Evolutionary conservation across 2,113 vertebrate species (phyloP).

Genomic region (Prunella himalayana): DNA sequence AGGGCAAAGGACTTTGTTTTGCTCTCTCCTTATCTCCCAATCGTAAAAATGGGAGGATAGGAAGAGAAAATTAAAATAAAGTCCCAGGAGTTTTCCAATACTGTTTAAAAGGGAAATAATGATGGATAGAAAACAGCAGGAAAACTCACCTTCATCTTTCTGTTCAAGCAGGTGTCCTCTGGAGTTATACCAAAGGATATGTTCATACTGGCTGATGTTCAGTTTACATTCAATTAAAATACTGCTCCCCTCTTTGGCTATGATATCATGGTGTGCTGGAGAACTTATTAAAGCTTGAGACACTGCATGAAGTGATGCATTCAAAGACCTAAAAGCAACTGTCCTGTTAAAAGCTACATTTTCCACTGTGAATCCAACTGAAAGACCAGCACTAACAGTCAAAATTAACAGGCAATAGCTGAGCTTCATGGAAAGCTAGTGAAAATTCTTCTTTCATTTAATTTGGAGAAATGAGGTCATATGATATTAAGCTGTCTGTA

Average conservation of each 20-base stretch:
- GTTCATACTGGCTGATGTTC: constrained; percentile 62
- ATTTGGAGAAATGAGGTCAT: constrained; percentile 63
- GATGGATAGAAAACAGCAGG: not conserved
- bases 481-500: constrained; percentile 38
- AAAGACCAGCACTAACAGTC: constrained; percentile 39
- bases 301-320: constrained; percentile 45
- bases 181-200: constrained; percentile 87
- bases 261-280: constrained; percentile 66
- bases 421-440: constrained; percentile 72
- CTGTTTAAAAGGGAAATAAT: not conserved
- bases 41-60: not conserved
- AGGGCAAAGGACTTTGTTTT: not conserved
- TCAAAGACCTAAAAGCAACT: constrained; percentile 19
- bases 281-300: constrained; percentile 35
- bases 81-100: not conserved
- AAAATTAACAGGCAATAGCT: constrained; percentile 64
- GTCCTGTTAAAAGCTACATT: constrained; percentile 61
- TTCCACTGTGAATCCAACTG: constrained; percentile 55
- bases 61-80: not conserved
- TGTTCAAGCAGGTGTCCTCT: constrained; percentile 76
- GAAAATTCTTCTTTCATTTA: constrained; percentile 51
- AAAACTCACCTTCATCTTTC: constrained; percentile 70
- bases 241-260: constrained; percentile 84
- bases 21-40: not conserved
- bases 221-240: constrained; percentile 85